phyloP scores from a whole-genome alignment of 2,797 vertebrate species.

The Picus viridis region DNA sequence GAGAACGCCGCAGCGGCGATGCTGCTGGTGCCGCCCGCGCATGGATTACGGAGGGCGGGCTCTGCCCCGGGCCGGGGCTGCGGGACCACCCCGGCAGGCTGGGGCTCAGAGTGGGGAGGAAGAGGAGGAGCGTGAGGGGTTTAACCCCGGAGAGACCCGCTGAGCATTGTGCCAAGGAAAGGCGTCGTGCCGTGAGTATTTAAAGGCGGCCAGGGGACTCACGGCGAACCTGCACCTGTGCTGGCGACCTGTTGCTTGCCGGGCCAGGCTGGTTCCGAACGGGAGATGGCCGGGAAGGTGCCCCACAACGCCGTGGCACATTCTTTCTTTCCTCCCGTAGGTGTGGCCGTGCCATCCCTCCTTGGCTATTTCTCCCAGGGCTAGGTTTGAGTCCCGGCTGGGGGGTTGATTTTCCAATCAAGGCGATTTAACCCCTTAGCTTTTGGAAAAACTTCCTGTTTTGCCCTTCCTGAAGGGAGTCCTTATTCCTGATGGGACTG shows the following conservation, averaged over 20 bases:
- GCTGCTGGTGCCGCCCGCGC: neutral
- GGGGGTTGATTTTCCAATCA: neutral
- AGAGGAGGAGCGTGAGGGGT: constrained; percentile 47
- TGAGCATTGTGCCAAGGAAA: rapidly evolving
- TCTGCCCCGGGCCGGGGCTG: constrained; percentile 6
- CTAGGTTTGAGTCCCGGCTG: neutral
- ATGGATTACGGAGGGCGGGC: constrained; percentile 24
- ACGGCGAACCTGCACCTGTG: rapidly evolving
- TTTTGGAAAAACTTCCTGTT: neutral
- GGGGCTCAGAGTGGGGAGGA: neutral
- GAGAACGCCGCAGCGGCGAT: neutral
- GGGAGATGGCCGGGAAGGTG: neutral
- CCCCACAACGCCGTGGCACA: neutral
- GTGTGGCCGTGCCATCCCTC: rapidly evolving
- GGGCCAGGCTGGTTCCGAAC: neutral
- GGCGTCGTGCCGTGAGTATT: rapidly evolving
- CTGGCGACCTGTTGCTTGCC: neutral
- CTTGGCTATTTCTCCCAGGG: neutral
- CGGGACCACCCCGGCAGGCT: constrained; percentile 22
- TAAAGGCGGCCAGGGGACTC: rapidly evolving
- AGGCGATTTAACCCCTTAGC: neutral
- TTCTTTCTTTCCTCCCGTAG: rapidly evolving
- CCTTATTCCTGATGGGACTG: neutral
- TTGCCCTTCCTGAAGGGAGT: neutral
- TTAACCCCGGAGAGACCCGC: neutral